phyloP scores from a whole-genome alignment of 2,113 vertebrate genomes.

The Perca flavescens region DNA sequence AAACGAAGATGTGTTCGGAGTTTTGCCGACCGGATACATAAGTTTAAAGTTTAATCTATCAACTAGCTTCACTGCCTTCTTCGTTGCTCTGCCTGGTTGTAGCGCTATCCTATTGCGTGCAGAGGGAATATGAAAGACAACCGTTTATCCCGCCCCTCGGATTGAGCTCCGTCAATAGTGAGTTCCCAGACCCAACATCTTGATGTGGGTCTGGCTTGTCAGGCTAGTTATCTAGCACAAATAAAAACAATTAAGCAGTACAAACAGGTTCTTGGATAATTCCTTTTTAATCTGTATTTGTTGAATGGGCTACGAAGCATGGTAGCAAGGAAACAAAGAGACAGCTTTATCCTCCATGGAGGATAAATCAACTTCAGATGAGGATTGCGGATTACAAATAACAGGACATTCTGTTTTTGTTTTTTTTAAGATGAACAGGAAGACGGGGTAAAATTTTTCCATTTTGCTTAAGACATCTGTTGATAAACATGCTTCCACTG shows the following conservation, averaged over 20 bases:
- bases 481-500: background rate
- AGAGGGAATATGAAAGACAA: too few species aligned
- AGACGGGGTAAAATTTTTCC: background rate
- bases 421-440: background rate
- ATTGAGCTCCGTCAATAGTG: too few species aligned
- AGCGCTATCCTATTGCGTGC: too few species aligned
- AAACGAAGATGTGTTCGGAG: too few species aligned
- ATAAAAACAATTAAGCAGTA: background rate
- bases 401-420: background rate
- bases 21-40: too few species aligned
- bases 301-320: background rate
- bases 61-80: too few species aligned
- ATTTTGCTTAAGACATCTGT: slow-evolving; percentile 7
- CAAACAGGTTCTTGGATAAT: background rate
- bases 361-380: background rate
- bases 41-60: too few species aligned
- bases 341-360: background rate
- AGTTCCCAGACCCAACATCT: too few species aligned
- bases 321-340: background rate
- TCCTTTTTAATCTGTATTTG: background rate
- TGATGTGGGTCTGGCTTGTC: too few species aligned
- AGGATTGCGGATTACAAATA: background rate
- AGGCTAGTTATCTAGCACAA: background rate
- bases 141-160: too few species aligned
- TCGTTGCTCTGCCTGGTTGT: too few species aligned